Evolutionary conservation across 2,888 invertebrate genomes (phyloP).

Genomic region (Troilus luridus): DNA sequence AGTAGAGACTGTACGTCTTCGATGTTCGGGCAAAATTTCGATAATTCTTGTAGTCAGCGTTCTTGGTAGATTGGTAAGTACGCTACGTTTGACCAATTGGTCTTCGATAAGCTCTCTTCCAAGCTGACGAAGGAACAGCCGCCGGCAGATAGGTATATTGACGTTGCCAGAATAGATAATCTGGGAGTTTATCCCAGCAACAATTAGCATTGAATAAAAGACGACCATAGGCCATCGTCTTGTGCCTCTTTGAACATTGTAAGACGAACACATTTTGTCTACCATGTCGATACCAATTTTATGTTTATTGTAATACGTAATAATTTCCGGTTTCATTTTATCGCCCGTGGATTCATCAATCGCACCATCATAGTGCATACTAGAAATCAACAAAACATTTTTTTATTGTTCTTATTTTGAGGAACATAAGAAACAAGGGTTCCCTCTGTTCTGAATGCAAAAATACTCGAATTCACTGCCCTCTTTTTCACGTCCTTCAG

Average conservation of each 20-base stretch:
- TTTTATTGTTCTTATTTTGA: slow-evolving; percentile 59
- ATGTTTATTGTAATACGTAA: slow-evolving; percentile 61
- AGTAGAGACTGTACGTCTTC: too few species aligned
- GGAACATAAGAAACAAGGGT: slow-evolving; percentile 61
- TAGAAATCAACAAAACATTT: slow-evolving; percentile 61
- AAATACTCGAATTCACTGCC: slow-evolving; percentile 46
- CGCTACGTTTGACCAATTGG: slow-evolving; percentile 59
- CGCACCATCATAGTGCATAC: slow-evolving; percentile 58
- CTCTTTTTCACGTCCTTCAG: slow-evolving; percentile 27
- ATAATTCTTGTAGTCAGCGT: slow-evolving; percentile 58
- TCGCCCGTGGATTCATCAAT: slow-evolving; percentile 60
- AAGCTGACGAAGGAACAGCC: slow-evolving; percentile 61
- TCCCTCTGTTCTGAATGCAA: slow-evolving; percentile 55
- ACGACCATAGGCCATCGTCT: slow-evolving; percentile 62
- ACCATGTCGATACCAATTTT: slow-evolving; percentile 62
- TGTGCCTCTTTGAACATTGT: slow-evolving; percentile 57
- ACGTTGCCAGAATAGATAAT: slow-evolving; percentile 60
- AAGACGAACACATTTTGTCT: slow-evolving; percentile 60
- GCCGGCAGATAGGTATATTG: slow-evolving; percentile 58
- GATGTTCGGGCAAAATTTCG: slow-evolving; percentile 58
- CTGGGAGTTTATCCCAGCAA: slow-evolving; percentile 26
- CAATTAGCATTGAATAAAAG: slow-evolving; percentile 60
- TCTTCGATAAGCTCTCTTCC: slow-evolving; percentile 60
- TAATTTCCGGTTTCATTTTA: slow-evolving; percentile 63
- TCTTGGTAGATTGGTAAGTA: slow-evolving; percentile 57